Percentiles rank a stretch among this genome's conserved stretches.
These are phyloP conservation scores for Arrhamphus sclerolepis DNA, from an alignment of 2,797 vertebrate species.

Conservation along the genomic window DNA sequence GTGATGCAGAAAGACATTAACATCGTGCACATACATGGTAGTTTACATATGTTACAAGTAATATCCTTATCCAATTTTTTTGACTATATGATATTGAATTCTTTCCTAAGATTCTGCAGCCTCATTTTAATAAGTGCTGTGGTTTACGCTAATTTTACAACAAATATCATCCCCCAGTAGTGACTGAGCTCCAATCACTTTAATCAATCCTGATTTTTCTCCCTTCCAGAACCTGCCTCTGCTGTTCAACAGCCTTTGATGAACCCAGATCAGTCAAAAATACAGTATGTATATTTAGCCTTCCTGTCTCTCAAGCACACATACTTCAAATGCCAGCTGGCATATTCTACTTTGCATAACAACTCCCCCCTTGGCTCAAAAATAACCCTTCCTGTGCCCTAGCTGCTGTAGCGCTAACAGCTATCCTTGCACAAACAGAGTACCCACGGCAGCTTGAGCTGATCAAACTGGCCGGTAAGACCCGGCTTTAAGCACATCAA, in stretches of 20 bases:
- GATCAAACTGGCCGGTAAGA: slow-evolving; percentile 40
- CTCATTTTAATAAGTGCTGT: too few relatives aligned
- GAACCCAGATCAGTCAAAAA: slow-evolving; percentile 40
- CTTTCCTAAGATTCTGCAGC: too few relatives aligned
- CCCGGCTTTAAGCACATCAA: slow-evolving; percentile 20
- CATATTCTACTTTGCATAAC: slow-evolving; percentile 74
- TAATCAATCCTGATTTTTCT: background rate
- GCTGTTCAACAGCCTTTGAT: slow-evolving; percentile 20
- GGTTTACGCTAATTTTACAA: too few relatives aligned
- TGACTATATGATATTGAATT: too few relatives aligned
- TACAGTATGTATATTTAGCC: slow-evolving; percentile 71
- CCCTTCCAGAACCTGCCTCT: slow-evolving; percentile 21
- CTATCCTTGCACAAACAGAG: slow-evolving; percentile 50
- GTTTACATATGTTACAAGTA: too few relatives aligned
- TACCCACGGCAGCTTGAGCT: slow-evolving; percentile 36
- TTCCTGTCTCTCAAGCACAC: slow-evolving; percentile 56
- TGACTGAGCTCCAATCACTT: background rate
- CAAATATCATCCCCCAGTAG: too few relatives aligned
- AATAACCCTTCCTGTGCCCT: slow-evolving; percentile 65
- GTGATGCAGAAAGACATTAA: too few relatives aligned
- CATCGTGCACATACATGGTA: too few relatives aligned
- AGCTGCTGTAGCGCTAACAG: slow-evolving; percentile 21
- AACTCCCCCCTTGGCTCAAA: slow-evolving; percentile 61
- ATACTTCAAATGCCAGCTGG: slow-evolving; percentile 67
- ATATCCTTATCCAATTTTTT: too few relatives aligned